Conservation (phyloP, 1,140 invertebrate species). For the Reticulitermes speratus region DNA sequence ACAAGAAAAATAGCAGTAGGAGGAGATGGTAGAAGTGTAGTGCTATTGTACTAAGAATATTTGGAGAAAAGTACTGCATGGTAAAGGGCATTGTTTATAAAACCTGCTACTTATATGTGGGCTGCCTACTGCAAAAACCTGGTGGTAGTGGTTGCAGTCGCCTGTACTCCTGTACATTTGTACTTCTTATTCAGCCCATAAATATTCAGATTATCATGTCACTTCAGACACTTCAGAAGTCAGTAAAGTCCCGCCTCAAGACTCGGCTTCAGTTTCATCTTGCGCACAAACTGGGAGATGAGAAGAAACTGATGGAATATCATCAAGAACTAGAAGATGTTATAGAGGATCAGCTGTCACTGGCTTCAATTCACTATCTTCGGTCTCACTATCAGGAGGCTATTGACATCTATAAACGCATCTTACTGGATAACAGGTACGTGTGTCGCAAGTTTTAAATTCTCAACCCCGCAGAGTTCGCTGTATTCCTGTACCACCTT, state of each 20-base stretch:
- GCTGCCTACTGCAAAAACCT: too few species aligned
- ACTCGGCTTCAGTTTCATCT: constrained; percentile 89
- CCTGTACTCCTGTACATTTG: too few species aligned
- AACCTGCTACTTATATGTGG: too few species aligned
- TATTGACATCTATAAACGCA: constrained; percentile 97
- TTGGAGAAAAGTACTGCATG: too few species aligned
- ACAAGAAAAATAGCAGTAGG: too few species aligned
- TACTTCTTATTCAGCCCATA: too few species aligned
- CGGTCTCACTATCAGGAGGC: constrained; percentile 97
- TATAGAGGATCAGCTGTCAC: constrained; percentile 91
- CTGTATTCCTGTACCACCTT: too few species aligned
- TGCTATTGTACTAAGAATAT: too few species aligned
- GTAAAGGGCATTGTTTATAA: too few species aligned
- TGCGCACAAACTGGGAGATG: constrained; percentile 90
- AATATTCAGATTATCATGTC: neutral
- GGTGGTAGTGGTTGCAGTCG: too few species aligned
- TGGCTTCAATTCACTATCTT: constrained; percentile 96
- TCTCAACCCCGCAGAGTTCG: too few species aligned
- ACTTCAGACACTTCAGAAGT: constrained; percentile 55
- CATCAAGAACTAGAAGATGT: constrained; percentile 84
- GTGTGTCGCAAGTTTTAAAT: neutral
- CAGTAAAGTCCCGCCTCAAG: constrained; percentile 63
- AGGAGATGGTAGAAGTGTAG: too few species aligned
- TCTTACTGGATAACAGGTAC: constrained; percentile 87
- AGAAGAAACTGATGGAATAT: constrained; percentile 75